Conservation (phyloP, 2,113 vertebrate species). For the Chelonoidis abingdonii region DNA sequence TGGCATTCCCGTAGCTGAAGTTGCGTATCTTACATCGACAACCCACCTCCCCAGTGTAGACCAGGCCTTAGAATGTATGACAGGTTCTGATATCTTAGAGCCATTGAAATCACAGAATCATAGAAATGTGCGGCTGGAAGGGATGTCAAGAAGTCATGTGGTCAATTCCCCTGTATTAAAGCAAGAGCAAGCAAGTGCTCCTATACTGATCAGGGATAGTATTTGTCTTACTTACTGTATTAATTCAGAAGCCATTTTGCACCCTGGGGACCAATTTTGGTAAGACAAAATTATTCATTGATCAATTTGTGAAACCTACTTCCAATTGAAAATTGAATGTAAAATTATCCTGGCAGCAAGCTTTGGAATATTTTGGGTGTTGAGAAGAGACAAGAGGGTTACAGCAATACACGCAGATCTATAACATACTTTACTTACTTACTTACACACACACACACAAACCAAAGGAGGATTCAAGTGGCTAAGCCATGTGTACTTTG, state of each 20-base stretch:
- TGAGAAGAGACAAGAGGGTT: neutral
- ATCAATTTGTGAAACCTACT: neutral
- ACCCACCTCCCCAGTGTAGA: too few relatives aligned
- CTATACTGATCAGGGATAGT: neutral
- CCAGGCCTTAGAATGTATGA: neutral
- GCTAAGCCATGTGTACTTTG: neutral
- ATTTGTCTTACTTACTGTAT: neutral
- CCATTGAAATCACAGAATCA: neutral
- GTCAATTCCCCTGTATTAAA: neutral
- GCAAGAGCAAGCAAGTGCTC: neutral
- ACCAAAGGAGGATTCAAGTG: neutral
- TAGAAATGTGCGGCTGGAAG: neutral
- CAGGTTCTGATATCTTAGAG: neutral
- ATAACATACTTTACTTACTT: neutral
- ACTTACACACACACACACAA: too few relatives aligned
- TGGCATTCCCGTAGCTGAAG: too few relatives aligned
- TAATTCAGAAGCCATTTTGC: neutral
- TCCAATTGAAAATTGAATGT: neutral
- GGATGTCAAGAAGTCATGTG: neutral
- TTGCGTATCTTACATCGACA: too few relatives aligned
- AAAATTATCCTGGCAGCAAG: neutral
- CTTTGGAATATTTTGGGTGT: neutral
- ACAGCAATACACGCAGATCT: neutral
- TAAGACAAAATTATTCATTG: neutral
- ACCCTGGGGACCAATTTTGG: neutral